These are phyloP conservation scores for Resseliella maxima DNA, from an alignment of 2,888 invertebrate species.

Conservation along the genomic window DNA sequence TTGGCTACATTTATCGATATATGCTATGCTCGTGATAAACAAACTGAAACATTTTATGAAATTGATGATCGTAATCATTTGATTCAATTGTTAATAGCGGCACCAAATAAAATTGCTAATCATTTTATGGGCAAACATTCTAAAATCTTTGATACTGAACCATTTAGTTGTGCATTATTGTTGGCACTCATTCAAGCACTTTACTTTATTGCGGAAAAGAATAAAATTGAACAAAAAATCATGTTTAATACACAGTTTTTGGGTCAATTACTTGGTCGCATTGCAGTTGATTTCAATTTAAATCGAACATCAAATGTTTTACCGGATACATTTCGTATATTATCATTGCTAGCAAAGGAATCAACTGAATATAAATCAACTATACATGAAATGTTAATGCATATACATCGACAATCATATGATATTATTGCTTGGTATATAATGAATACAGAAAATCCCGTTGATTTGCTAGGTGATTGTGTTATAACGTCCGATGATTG, in stretches of 20 bases:
- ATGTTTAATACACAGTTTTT: constrained; percentile 67
- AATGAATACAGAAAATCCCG: constrained; percentile 70
- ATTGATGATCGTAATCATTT: constrained; percentile 69
- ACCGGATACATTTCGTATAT: constrained; percentile 69
- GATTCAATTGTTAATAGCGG: constrained; percentile 73
- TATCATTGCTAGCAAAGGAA: constrained; percentile 70
- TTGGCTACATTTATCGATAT: constrained; percentile 56
- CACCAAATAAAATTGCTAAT: constrained; percentile 80
- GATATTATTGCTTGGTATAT: constrained; percentile 70
- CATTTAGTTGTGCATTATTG: constrained; percentile 72
- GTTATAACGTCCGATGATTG: constrained; percentile 71
- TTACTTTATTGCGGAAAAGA: constrained; percentile 70
- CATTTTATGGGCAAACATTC: constrained; percentile 71
- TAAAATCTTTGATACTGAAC: constrained; percentile 71
- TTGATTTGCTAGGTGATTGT: constrained; percentile 68
- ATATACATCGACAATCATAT: constrained; percentile 72
- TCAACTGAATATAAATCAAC: constrained; percentile 65
- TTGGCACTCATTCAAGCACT: constrained; percentile 73
- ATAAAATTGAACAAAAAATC: constrained; percentile 60
- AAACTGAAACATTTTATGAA: constrained; percentile 3
- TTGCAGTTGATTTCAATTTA: constrained; percentile 71
- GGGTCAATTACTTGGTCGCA: constrained; percentile 73
- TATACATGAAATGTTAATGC: constrained; percentile 69
- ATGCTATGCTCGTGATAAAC: constrained; percentile 59
- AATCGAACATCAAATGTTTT: constrained; percentile 68